These are phyloP conservation scores for Periphyllus acericola DNA, from an alignment of 2,888 invertebrate species.

Conservation along the genomic window DNA sequence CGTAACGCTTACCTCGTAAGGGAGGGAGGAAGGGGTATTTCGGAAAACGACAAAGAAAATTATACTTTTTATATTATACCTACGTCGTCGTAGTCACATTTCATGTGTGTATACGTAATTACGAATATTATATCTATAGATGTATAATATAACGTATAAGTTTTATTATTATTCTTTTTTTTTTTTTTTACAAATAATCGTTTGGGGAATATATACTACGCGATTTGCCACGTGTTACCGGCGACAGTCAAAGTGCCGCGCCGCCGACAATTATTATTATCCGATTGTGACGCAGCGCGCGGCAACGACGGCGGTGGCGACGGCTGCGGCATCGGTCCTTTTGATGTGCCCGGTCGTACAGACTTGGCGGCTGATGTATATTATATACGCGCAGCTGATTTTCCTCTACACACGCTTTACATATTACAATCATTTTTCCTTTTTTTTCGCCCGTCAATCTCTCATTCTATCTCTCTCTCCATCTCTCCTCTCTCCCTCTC, in stretches of 20 bases:
- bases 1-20: neutral
- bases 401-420: constrained; percentile 44
- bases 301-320: neutral
- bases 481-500: neutral
- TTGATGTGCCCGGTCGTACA: constrained; percentile 44
- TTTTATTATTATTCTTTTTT: neutral
- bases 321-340: constrained; percentile 30
- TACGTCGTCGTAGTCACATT: neutral
- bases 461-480: neutral
- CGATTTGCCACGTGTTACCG: constrained; percentile 58
- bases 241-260: constrained; percentile 55
- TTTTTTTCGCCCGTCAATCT: neutral
- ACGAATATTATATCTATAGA: neutral
- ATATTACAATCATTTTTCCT: constrained; percentile 44
- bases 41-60: constrained; percentile 32
- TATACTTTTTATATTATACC: neutral
- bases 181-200: constrained; percentile 47
- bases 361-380: constrained; percentile 15
- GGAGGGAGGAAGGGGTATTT: neutral
- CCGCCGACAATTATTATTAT: constrained; percentile 58
- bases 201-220: constrained; percentile 14
- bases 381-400: constrained; percentile 58
- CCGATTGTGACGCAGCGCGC: constrained; percentile 48
- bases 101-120: neutral
- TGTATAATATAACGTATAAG: too few species aligned